These are phyloP conservation scores for Macroramphosus scolopax DNA, from an alignment of 2,797 vertebrate genomes.

Conservation along the genomic window DNA sequence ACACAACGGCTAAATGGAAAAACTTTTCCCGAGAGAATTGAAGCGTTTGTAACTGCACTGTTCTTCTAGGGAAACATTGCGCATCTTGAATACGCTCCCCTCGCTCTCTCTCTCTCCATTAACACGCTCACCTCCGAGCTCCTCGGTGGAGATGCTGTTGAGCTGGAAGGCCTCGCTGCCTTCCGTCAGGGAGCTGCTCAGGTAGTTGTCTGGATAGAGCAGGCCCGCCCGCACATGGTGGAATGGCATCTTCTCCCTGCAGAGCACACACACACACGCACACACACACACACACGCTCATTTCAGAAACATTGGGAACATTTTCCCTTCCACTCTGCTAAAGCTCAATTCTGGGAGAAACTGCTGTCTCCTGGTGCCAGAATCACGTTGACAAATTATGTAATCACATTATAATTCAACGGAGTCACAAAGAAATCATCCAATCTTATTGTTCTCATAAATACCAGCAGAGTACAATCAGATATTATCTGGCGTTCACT, in stretches of 20 bases:
- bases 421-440: conserved; percentile 40
- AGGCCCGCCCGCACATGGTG: conserved; percentile 93
- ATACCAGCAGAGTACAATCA: conserved; percentile 35
- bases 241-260: conserved; percentile 96
- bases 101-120: conserved; percentile 24
- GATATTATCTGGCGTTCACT: conserved; percentile 21
- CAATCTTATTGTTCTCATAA: conserved; percentile 45
- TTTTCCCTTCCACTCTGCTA: conserved; percentile 53
- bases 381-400: conserved; percentile 60
- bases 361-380: conserved; percentile 43
- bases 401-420: conserved; percentile 66
- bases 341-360: conserved; percentile 46
- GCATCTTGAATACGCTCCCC: conserved; percentile 50
- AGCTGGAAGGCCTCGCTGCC: conserved; percentile 91
- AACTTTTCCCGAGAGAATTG: conserved; percentile 37
- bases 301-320: conserved; percentile 55
- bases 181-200: conserved; percentile 89
- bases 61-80: conserved; percentile 43
- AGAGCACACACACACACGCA: conserved; percentile 20
- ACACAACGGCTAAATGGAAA: conserved; percentile 54
- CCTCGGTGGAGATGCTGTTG: conserved; percentile 92
- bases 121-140: conserved; percentile 85
- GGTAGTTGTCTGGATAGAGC: conserved; percentile 95
- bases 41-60: conserved; percentile 50
- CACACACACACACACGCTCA: conserved; percentile 22